Conservation (phyloP, 2,113 vertebrate genomes). For the Odocoileus virginianus region DNA sequence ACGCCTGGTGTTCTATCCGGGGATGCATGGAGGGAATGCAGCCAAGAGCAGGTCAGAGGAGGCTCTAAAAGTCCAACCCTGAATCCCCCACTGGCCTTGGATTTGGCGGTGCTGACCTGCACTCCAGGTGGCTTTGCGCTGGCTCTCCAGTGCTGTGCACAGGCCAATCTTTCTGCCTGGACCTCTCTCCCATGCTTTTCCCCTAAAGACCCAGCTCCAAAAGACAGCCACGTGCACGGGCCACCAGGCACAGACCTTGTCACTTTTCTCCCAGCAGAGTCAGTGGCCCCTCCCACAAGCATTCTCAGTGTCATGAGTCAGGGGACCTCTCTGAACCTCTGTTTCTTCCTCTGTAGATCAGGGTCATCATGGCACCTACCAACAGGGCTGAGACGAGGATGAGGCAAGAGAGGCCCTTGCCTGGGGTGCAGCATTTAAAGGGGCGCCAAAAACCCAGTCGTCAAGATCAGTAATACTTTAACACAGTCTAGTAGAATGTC, state of each 20-base stretch:
- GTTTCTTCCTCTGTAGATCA: not conserved
- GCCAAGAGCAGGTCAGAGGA: not conserved
- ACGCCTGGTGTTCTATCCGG: not conserved
- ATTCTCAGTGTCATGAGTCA: rapidly evolving
- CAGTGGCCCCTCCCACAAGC: not conserved
- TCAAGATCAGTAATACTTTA: not conserved
- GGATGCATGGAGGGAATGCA: not conserved
- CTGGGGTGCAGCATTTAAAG: too few species aligned
- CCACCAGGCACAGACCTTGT: rapidly evolving
- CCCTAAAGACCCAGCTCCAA: not conserved
- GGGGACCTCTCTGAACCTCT: not conserved
- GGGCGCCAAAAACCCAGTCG: not conserved
- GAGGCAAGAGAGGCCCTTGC: not conserved
- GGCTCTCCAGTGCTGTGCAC: rapidly evolving
- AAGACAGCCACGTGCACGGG: rapidly evolving
- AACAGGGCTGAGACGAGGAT: not conserved
- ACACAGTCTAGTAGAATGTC: not conserved
- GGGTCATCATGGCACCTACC: not conserved
- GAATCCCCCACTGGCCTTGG: rapidly evolving
- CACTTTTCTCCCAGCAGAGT: too few species aligned
- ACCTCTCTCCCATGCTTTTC: not conserved
- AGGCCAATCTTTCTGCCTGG: rapidly evolving
- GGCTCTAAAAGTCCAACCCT: not conserved
- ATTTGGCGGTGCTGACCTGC: not conserved
- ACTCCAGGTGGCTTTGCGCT: not conserved